Evolutionary conservation across 1,140 invertebrate species (phyloP).

Genomic region (Stegodyphus dumicola): DNA sequence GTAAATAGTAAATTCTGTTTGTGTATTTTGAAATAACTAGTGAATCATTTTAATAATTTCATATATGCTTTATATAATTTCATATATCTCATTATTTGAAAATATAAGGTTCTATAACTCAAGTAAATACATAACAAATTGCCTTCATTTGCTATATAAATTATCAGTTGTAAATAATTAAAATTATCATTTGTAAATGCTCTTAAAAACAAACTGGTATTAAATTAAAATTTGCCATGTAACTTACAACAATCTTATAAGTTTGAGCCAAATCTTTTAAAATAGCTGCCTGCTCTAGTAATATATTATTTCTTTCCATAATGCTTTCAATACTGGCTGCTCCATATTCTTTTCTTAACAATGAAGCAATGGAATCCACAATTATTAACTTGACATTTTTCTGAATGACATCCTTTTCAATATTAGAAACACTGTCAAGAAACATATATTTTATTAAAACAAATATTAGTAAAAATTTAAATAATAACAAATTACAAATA

Average conservation of each 20-base stretch:
- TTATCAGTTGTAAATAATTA: neutral
- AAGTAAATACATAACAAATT: too few species aligned
- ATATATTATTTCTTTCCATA: constrained; percentile 40
- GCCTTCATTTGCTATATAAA: too few species aligned
- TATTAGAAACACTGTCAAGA: constrained; percentile 7
- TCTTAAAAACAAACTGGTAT: neutral
- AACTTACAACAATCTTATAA: constrained; percentile 46
- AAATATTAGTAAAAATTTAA: neutral
- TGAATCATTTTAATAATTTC: too few species aligned
- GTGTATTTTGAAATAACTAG: too few species aligned
- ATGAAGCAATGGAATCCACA: constrained; percentile 50
- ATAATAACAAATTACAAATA: neutral
- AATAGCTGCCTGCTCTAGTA: constrained; percentile 25
- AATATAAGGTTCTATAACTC: too few species aligned
- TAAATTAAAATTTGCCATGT: neutral
- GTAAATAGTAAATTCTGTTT: too few species aligned
- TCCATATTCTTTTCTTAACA: constrained; percentile 47
- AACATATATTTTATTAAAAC: neutral
- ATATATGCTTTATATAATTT: too few species aligned
- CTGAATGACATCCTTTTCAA: constrained; percentile 35
- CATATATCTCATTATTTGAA: too few species aligned
- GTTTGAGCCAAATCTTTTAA: constrained; percentile 50
- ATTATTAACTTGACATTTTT: constrained; percentile 42
- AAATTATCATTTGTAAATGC: neutral
- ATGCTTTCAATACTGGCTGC: constrained; percentile 9